Evolutionary conservation across 2,888 invertebrate species (phyloP), one percentile per base, ranked within the genome.

Genomic region (Clepsis dumicolana): DNA sequence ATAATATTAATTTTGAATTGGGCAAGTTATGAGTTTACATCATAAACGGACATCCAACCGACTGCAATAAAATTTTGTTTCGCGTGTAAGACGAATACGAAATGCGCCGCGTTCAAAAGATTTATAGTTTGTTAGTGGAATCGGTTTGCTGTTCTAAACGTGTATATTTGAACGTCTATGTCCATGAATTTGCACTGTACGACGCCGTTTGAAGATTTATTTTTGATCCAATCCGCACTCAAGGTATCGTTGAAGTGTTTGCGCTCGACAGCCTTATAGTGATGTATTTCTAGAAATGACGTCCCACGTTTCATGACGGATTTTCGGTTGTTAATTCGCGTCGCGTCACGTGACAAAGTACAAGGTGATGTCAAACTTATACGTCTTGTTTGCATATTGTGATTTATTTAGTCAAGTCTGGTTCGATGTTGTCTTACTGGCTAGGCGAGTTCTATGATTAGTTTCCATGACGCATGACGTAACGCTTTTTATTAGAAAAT

Each of bases 281-380:
- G 61, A 67, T 44, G 59, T 83, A 86, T 84, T 84, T 83, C 75
- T 72, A 83, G 82, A 73, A 70, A 80, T 87, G 88, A 87, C 86
- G 82, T 75, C 57, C 67, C 74, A 77, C 73, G 74, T 75, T 60
- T 66, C 74, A 76, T 73, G 74, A 77, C 77, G 75, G 75, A 76
- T 74, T 72, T 67, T 65, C 74, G 66, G n/a, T 71, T 81, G 82
- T 84, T 84, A 82, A 77, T 78, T 77, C 72, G 57, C 72, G 65
- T 74, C 75, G 76, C 70, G 74, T 74, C 72, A 73, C 61, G 71
- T 70, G 74, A 74, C 75, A 70, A 73, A 74, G 72, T 73, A 72
- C 73, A 71, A 74, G 71, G 73, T 71, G 67, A 72, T 71, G 67
- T 59, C 66, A 61, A 66, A 44, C 18, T 60, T 60, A 65, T 65